Percentiles rank a stretch among this genome's conserved stretches.
Conservation (phyloP, 2,113 vertebrate species). For the Hydropotes inermis region DNA sequence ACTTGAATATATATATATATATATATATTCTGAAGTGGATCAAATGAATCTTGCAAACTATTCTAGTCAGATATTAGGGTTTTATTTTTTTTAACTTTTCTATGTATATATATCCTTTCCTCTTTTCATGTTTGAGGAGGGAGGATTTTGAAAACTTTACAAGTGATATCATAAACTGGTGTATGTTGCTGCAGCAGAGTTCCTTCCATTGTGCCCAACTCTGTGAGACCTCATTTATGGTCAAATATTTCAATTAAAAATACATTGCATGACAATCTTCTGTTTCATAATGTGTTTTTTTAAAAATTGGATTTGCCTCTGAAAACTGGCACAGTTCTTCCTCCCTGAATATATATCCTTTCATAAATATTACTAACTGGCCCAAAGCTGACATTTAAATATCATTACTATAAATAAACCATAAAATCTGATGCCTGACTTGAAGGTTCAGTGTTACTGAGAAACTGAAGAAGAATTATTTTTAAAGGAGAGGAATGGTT, state of each 20-base stretch:
- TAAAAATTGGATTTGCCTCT: background rate
- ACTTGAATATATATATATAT: background rate
- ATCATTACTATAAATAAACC: conserved; percentile 64
- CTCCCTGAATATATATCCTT: background rate
- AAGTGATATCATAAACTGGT: background rate
- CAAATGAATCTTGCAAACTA: background rate
- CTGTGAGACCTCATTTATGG: background rate
- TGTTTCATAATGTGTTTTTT: background rate
- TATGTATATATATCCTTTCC: background rate
- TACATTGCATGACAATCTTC: background rate
- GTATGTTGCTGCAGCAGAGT: background rate
- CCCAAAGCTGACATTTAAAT: conserved; percentile 63
- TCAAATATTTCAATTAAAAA: background rate
- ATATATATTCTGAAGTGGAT: background rate
- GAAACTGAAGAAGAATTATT: background rate
- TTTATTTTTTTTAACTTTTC: background rate
- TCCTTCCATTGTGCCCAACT: fast-evolving
- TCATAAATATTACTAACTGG: conserved; percentile 56
- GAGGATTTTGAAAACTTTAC: background rate
- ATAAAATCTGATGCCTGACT: conserved; percentile 17
- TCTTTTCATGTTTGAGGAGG: background rate
- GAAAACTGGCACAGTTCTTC: background rate
- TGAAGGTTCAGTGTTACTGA: background rate
- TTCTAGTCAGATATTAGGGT: background rate
- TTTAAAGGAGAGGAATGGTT: conserved; percentile 24